phyloP scores from a whole-genome alignment of 1,140 invertebrate genomes.

The Helicoverpa zea region DNA sequence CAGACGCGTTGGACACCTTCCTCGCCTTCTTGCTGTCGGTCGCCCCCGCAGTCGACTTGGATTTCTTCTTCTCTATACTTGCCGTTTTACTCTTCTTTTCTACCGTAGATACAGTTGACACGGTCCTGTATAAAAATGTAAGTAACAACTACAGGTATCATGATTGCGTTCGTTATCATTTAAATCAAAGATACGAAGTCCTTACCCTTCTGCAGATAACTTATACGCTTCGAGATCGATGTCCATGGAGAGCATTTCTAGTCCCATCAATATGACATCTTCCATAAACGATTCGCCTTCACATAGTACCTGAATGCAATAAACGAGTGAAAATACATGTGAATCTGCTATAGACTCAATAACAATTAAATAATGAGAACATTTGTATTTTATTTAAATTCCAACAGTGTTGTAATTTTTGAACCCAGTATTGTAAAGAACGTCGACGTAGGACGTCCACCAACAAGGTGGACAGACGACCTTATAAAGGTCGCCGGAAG shows the following conservation, averaged over 20 bases:
- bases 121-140: conserved; percentile 55
- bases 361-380: too few species aligned
- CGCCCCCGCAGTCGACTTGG: conserved; percentile 47
- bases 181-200: background rate
- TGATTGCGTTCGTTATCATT: background rate
- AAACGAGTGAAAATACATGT: background rate
- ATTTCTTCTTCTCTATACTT: conserved; percentile 64
- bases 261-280: conserved; percentile 76
- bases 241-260: conserved; percentile 81
- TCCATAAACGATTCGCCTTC: conserved; percentile 81
- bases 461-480: too few species aligned
- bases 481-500: too few species aligned
- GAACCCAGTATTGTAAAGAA: too few species aligned
- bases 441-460: too few species aligned
- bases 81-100: conserved; percentile 76
- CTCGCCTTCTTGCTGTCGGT: conserved; percentile 63
- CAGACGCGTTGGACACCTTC: conserved; percentile 62
- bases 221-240: conserved; percentile 71
- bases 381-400: too few species aligned
- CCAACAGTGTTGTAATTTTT: too few species aligned
- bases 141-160: background rate
- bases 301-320: conserved; percentile 69
- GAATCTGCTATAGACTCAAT: too few species aligned
- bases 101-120: conserved; percentile 68
- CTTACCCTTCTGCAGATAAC: conserved; percentile 63